Base-by-base conservation (phyloP, 2,113 vertebrate species). In the Melospiza georgiana region DNA sequence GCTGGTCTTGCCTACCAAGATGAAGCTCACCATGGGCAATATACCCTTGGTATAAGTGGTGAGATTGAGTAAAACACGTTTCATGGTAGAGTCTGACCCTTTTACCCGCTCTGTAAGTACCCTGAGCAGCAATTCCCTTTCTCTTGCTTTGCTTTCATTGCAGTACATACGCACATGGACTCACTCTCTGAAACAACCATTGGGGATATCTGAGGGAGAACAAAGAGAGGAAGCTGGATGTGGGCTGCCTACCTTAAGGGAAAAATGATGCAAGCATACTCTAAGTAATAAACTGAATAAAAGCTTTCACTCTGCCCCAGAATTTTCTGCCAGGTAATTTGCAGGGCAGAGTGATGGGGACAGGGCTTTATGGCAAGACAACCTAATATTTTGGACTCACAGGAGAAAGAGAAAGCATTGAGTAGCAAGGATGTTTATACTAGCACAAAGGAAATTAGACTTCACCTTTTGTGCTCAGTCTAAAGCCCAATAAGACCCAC, bases 131-230 rank as follows among this genome's bases (percentile, higher is more conserved):
- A 35, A 58, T 33, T 84, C 44, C 25, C 65, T 65, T 30, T 51
- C 54, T 76, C 39, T 33, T 33, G 7, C 18, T 27, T 41, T 55
- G 72, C 46, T 80, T 67, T 62, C 0, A 0, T 49, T 54, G 58
- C 67, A 43, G 0, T 15, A 48, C 3, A 4, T 15, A 7, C 6
- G 1, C 37, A 7, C 7, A 24, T n/a, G 37, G 24, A 46, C 19
- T 86, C 23, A 4, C 30, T 39, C 31, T 74, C 48, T 80, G 76
- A 41, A 72, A 37, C 4, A 68, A 37, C 23, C 11, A 3, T 1
- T 11, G 15, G 52, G 80, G 81, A 51, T 61, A 57, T 5, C 2
- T 3, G 30, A 37, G 39, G 15, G 18, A 71, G 68, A 92, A 59
- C 18, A 59, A 76, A 46, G 33, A 62, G 24, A 73, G 30, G 15